Evolutionary conservation across 1,140 invertebrate species (phyloP).

Genomic region (Brevipalpus yothersi): DNA sequence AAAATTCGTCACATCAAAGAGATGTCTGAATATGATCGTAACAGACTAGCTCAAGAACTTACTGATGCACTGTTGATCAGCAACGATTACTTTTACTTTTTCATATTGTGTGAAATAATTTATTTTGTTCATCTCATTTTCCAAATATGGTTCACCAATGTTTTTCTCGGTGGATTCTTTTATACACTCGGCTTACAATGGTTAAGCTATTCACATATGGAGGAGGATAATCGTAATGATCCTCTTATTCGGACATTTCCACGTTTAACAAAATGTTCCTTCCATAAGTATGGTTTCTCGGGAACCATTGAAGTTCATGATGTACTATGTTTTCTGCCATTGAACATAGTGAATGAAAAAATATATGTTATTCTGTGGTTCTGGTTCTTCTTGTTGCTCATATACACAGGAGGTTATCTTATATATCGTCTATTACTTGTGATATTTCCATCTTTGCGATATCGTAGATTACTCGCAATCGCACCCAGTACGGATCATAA

Average conservation of each 20-base stretch:
- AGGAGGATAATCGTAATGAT: constrained; percentile 33
- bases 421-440: constrained; percentile 10
- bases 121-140: constrained; percentile 16
- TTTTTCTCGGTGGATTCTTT: constrained; percentile 29
- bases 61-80: background rate
- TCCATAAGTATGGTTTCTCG: constrained; percentile 66
- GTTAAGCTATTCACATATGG: constrained; percentile 48
- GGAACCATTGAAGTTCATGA: constrained; percentile 17
- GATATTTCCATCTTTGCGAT: constrained; percentile 19
- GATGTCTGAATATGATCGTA: background rate
- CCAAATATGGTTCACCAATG: constrained; percentile 20
- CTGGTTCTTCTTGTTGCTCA: constrained; percentile 29
- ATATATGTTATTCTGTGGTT: constrained; percentile 88
- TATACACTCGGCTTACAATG: constrained; percentile 29
- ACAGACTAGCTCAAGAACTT: background rate
- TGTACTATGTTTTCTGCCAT: constrained; percentile 38
- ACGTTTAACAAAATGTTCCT: constrained; percentile 65
- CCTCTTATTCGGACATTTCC: constrained; percentile 46
- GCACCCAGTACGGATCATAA: constrained; percentile 23
- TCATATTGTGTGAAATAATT: constrained; percentile 28
- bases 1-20: constrained; percentile 16
- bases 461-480: constrained; percentile 21
- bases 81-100: constrained; percentile 41
- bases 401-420: constrained; percentile 11
- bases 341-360: constrained; percentile 80